Evolutionary conservation across 1,140 invertebrate genomes (phyloP).

Genomic region (Trichoplusia ni): DNA sequence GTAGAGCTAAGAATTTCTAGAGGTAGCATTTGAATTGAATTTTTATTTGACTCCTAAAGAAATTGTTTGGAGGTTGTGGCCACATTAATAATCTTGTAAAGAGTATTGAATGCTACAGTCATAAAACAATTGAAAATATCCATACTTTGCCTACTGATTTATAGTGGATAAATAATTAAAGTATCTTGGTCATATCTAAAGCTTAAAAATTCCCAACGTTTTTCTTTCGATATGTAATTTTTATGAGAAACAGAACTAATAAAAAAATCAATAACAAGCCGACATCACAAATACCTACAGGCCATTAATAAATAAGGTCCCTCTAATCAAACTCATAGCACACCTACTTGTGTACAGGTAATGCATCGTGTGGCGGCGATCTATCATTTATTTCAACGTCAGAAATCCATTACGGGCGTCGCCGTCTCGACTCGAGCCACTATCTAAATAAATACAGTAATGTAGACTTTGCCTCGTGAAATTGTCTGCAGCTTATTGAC

Average conservation of each 20-base stretch:
- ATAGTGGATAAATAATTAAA: too few relatives aligned
- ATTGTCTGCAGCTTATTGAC: constrained; percentile 29
- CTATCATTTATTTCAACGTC: constrained; percentile 63
- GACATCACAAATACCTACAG: too few relatives aligned
- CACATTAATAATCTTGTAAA: too few relatives aligned
- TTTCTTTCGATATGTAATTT: too few relatives aligned
- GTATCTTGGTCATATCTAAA: too few relatives aligned
- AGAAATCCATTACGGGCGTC: constrained; percentile 62
- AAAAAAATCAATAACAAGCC: too few relatives aligned
- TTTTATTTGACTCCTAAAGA: background rate
- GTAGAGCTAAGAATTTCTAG: background rate
- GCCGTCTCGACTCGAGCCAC: constrained; percentile 29
- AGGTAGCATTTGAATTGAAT: background rate
- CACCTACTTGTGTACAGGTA: constrained; percentile 46
- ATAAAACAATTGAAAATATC: too few relatives aligned
- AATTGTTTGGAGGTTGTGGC: too few relatives aligned
- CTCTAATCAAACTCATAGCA: constrained; percentile 34
- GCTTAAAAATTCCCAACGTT: too few relatives aligned
- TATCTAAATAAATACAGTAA: constrained; percentile 50
- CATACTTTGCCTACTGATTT: too few relatives aligned
- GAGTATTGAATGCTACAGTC: too few relatives aligned
- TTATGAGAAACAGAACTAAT: too few relatives aligned
- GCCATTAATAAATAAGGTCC: background rate
- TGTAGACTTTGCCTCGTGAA: constrained; percentile 26
- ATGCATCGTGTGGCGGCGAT: constrained; percentile 49